Evolutionary conservation across 2,113 vertebrate genomes (phyloP), one percentile per base, ranked within the genome.

Genomic region (Hassar affinis): DNA sequence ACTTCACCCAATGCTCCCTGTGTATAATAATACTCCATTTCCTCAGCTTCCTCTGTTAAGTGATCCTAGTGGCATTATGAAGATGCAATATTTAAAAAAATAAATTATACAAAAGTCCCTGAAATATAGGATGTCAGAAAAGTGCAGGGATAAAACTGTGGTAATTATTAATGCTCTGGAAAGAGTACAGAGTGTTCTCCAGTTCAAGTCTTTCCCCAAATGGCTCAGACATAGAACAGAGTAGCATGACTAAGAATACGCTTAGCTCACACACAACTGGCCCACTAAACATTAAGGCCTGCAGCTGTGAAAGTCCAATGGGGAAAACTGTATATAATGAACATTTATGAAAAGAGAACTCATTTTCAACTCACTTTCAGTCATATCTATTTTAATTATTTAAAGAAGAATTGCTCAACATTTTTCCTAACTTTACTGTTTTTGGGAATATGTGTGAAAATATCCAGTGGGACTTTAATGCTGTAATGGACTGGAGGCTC

Each of bases 151-250:
- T 66, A 20, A 78, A 78, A 30, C 64, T 61, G 62, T 18, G 11
- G 57, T 83, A 56, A 89, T 88, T 84, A 85, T 83, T 87, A 83
- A 88, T 82, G 79, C 51, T 75, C 17, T 82, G 49, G 59, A n/a
- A 76, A 59, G 82, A 81, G 77, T 76, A 69, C 56, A 80, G 68
- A 33, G 25, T 81, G 82, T 78, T 79, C 84, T 83, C 78, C n/a
- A 8, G 61, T 78, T 80, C 25, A 49, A 64, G 38, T 57, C 74
- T 42, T 71, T 81, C 69, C 83, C 82, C 59, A 82, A 85, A 85
- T 42, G 30, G 69, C 59, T 81, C n/a, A 30, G 20, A 78, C 57
- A 30, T 20, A n/a, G 54, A 86, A 52, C 54, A 61, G 52, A 54
- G 72, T 84, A 71, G 85, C 79, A 59, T 90, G 85, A 85, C 87